phyloP scores from a whole-genome alignment of 2,113 vertebrate species.

The Psittacus erithacus region DNA sequence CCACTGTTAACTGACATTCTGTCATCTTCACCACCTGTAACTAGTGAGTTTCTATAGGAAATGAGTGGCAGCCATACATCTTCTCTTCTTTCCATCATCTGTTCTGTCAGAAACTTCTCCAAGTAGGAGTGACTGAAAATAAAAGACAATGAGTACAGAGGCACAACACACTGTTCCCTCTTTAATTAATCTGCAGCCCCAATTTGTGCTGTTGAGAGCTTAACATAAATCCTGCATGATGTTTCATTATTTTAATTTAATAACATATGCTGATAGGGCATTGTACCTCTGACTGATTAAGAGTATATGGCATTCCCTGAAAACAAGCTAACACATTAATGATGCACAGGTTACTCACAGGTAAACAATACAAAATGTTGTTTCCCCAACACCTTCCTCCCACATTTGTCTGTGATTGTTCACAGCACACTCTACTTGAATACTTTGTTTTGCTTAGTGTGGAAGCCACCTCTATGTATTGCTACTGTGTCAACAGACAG shows the following conservation, averaged over 20 bases:
- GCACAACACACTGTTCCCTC: neutral
- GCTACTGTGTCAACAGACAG: neutral
- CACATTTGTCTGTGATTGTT: accelerated
- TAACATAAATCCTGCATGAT: neutral
- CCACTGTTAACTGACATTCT: slow-evolving; percentile 96
- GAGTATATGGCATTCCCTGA: neutral
- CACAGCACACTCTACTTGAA: neutral
- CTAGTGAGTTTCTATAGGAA: slow-evolving; percentile 95
- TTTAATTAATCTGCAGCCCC: neutral
- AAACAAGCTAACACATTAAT: neutral
- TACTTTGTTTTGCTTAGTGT: neutral
- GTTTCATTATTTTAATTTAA: neutral
- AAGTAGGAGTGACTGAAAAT: slow-evolving; percentile 89
- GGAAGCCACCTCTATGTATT: neutral
- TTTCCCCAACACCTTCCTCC: neutral
- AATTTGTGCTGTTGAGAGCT: neutral
- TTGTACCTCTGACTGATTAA: neutral
- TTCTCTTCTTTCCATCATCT: slow-evolving; percentile 97
- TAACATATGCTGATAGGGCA: neutral
- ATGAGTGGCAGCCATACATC: slow-evolving; percentile 98
- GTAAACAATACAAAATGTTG: neutral
- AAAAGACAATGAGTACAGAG: neutral
- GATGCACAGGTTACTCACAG: neutral
- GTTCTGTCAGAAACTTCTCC: slow-evolving; percentile 97
- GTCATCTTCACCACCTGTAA: slow-evolving; percentile 95